These are phyloP conservation scores for Lamproptera curius DNA, from an alignment of 2,888 invertebrate genomes.

Conservation along the genomic window DNA sequence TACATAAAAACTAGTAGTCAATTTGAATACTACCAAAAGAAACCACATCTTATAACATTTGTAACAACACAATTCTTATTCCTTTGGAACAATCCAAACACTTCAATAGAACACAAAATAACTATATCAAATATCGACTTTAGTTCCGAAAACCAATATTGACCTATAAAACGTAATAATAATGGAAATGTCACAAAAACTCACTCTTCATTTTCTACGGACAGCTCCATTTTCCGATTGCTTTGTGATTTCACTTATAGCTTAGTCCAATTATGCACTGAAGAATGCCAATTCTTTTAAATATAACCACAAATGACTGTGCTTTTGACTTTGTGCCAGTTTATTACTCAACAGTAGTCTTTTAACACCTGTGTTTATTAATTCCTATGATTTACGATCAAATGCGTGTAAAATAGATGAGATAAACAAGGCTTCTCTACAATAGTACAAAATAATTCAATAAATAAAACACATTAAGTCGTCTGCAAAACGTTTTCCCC, in stretches of 20 bases:
- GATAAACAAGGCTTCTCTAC: no score
- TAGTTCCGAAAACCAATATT: no score
- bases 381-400: slow-evolving; percentile 10
- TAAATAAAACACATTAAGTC: no score
- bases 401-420: neutral
- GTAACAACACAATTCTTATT: no score
- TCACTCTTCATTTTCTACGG: slow-evolving; percentile 15
- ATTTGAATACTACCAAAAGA: no score
- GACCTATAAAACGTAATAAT: no score
- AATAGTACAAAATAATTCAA: no score
- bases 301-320: slow-evolving; percentile 7
- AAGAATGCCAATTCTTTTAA: slow-evolving; percentile 7
- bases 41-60: no score
- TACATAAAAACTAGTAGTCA: no score
- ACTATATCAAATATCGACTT: no score
- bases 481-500: neutral
- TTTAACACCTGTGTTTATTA: slow-evolving; percentile 15
- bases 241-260: neutral
- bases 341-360: slow-evolving; percentile 6
- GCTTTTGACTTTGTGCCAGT: slow-evolving; percentile 15
- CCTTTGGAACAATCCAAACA: no score
- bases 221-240: slow-evolving; percentile 14
- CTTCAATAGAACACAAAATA: no score
- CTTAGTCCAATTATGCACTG: neutral
- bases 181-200: slow-evolving; percentile 1